Percentiles rank a stretch among this genome's conserved stretches.
phyloP scores from a whole-genome alignment of 2,888 invertebrate species.

The Parnassius mnemosyne region DNA sequence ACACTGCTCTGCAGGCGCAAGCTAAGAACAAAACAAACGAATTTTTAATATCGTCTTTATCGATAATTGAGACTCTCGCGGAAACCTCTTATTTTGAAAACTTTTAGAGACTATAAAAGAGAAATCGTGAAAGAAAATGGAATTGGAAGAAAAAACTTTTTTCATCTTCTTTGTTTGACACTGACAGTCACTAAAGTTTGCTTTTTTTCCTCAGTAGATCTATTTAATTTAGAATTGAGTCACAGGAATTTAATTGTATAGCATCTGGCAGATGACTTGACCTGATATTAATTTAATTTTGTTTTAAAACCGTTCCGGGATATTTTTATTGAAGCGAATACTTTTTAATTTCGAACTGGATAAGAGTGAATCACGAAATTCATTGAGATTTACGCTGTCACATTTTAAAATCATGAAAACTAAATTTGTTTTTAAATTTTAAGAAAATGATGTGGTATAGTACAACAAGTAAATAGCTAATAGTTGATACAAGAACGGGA shows the following conservation, averaged over 20 bases:
- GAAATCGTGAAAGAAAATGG: slow-evolving; percentile 76
- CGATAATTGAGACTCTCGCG: slow-evolving; percentile 79
- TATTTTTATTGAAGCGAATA: slow-evolving; percentile 10
- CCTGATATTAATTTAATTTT: slow-evolving; percentile 55
- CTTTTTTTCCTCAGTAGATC: slow-evolving; percentile 71
- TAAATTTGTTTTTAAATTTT: too few species aligned
- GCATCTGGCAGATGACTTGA: slow-evolving; percentile 64
- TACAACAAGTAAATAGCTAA: slow-evolving; percentile 46
- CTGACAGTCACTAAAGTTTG: slow-evolving; percentile 78
- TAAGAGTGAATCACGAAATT: slow-evolving; percentile 32
- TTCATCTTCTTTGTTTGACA: slow-evolving; percentile 81
- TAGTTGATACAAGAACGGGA: slow-evolving; percentile 34
- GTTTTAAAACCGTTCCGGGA: slow-evolving; percentile 22
- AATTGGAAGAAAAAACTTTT: slow-evolving; percentile 76
- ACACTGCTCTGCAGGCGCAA: slow-evolving; percentile 66
- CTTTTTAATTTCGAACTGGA: background rate
- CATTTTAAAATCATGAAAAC: background rate
- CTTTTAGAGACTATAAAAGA: slow-evolving; percentile 77
- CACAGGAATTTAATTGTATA: slow-evolving; percentile 62
- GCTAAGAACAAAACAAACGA: slow-evolving; percentile 80
- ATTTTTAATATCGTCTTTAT: slow-evolving; percentile 81
- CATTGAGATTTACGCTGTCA: background rate
- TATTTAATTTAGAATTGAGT: slow-evolving; percentile 77
- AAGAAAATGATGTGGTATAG: background rate
- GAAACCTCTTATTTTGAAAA: slow-evolving; percentile 80